Evolutionary conservation across 2,888 invertebrate genomes (phyloP).

Genomic region (Microchrysa polita): DNA sequence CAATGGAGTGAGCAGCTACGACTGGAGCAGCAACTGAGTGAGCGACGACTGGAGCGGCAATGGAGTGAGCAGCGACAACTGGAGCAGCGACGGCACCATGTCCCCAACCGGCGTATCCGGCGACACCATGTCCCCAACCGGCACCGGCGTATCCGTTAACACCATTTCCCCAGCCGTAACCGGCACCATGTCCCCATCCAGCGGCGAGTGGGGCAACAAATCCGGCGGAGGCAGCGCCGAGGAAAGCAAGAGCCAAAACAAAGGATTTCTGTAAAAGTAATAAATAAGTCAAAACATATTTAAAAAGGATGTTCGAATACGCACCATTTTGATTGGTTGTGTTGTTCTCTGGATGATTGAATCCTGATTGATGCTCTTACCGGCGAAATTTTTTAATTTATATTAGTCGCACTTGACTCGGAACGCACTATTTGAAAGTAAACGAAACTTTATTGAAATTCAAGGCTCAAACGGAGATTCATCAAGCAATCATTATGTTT

Average conservation of each 20-base stretch:
- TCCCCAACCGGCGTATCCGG: not conserved
- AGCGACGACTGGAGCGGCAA: slow-evolving; percentile 2
- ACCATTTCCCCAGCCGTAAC: not conserved
- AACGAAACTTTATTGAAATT: too few relatives aligned
- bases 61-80: slow-evolving; percentile 8
- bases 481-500: too few relatives aligned
- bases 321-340: not conserved
- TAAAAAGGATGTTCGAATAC: not conserved
- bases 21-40: not conserved
- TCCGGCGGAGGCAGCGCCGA: slow-evolving; percentile 30
- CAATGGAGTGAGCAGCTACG: not conserved
- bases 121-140: not conserved
- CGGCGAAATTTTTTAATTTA: too few relatives aligned
- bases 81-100: not conserved
- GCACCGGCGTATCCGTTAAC: not conserved
- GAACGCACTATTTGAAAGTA: too few relatives aligned
- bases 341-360: not conserved
- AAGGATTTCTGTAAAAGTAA: slow-evolving; percentile 19
- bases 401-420: too few relatives aligned
- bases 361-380: slow-evolving; percentile 6
- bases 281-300: not conserved
- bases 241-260: slow-evolving; percentile 21
- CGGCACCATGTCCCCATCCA: slow-evolving; percentile 4
- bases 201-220: slow-evolving; percentile 1
- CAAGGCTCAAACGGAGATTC: too few relatives aligned